Evolutionary conservation across 2,113 vertebrate genomes (phyloP).

Genomic region (Opisthocomus hoazin): DNA sequence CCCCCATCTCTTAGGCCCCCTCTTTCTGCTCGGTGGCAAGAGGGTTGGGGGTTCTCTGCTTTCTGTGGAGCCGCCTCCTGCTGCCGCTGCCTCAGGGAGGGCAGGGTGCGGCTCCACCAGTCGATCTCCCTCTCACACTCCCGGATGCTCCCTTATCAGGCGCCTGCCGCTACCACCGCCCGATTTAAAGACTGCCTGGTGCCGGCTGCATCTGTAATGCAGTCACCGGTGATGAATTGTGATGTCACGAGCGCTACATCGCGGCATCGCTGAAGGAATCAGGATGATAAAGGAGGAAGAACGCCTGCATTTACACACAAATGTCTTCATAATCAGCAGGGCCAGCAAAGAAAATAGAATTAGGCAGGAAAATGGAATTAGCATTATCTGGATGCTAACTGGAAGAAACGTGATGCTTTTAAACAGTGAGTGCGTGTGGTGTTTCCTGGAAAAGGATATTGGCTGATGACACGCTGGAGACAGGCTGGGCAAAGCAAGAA

Average conservation of each 20-base stretch:
- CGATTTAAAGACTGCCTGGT: background rate
- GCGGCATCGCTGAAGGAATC: background rate
- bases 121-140: no score
- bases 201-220: background rate
- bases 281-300: background rate
- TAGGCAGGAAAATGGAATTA: constrained; percentile 3
- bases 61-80: no score
- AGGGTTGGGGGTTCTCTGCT: no score
- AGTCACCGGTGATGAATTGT: background rate
- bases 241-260: background rate
- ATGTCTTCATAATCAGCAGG: background rate
- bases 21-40: no score
- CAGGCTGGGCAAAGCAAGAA: background rate
- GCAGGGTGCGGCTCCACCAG: no score
- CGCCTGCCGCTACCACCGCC: background rate
- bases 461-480: background rate
- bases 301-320: background rate
- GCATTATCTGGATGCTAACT: background rate
- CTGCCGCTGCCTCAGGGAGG: no score
- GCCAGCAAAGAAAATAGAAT: background rate
- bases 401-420: background rate
- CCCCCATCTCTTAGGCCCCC: no score
- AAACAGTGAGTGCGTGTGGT: background rate
- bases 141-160: background rate
- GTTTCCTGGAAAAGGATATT: background rate